Percentiles rank a stretch among this genome's conserved stretches.
Conservation (phyloP, 2,888 invertebrate species). For the Idaea aversata region DNA sequence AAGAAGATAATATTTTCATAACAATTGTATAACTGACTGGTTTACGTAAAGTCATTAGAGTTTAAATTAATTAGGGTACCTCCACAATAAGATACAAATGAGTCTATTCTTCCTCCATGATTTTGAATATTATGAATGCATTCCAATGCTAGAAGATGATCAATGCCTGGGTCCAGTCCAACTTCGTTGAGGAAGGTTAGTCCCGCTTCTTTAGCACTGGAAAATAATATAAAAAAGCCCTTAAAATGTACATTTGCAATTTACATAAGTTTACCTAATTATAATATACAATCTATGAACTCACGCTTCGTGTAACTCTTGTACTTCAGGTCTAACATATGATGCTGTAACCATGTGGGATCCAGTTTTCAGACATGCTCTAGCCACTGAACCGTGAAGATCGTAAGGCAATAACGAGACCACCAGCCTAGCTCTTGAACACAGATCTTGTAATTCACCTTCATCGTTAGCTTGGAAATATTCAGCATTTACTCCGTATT, state of each 20-base stretch:
- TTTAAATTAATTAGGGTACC: constrained; percentile 60
- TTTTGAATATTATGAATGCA: constrained; percentile 96
- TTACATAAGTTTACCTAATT: not conserved
- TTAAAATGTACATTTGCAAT: not conserved
- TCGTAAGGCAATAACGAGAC: constrained; percentile 95
- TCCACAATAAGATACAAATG: constrained; percentile 98
- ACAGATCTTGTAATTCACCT: constrained; percentile 84
- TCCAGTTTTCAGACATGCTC: constrained; percentile 90
- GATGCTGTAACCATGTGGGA: constrained; percentile 98
- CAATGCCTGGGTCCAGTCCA: constrained; percentile 99
- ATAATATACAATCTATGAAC: no score
- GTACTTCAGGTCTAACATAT: constrained; percentile 93
- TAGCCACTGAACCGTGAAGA: constrained; percentile 92
- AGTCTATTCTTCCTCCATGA: constrained; percentile 94
- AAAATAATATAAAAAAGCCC: constrained; percentile 20
- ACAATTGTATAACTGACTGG: constrained; percentile 3
- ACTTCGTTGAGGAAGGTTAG: constrained; percentile 97
- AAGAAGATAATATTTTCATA: not conserved
- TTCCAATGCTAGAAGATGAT: constrained; percentile 97
- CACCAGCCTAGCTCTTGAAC: constrained; percentile 87
- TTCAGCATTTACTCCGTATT: constrained; percentile 89
- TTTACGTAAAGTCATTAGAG: not conserved
- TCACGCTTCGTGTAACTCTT: constrained; percentile 87
- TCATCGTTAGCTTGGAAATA: constrained; percentile 91
- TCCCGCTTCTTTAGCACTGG: constrained; percentile 92